Evolutionary conservation across 2,797 vertebrate species (phyloP), one percentile per base, ranked within the genome.

Genomic region (Morelia viridis): DNA sequence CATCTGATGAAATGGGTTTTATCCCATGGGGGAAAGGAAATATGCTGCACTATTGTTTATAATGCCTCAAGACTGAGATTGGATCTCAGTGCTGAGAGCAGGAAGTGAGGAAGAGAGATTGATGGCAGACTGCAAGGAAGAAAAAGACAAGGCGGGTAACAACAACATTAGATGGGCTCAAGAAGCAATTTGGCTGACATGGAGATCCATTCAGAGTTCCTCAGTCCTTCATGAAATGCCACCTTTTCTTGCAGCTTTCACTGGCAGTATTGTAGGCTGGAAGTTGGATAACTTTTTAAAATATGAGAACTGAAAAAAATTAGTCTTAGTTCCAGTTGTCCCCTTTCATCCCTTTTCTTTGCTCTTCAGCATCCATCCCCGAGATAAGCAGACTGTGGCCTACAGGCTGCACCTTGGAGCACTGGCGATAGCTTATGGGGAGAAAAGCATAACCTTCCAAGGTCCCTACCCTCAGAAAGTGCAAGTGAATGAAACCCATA

Each of bases 341-440:
- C 17, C 28, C 1, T n/a, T 8, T 41, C 31, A 15, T 64, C 7
- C 24, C 57, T 60, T 64, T 4, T 17, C 58, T 56, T 41, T 64
- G 91, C 58, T 91, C 90, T 85, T 3, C 95, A 99, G 99, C 24
- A 97, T 99, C 95, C 99, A 99, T 94, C 98, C 99, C 2, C 95
- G 98, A 35, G 98, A 99, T 96, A 99, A 99, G 95, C 97, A 98
- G 96, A 98, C 97, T 0, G 98, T 99, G 58, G 98, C 98, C 0
- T 96, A 96, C 89, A 97, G 99, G 60, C 95, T 99, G 95, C 96
- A 97, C 5, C 91, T 99, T 87, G 99, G 99, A 0, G 99, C 99
- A 17, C 97, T 97, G 87, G 98, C 98, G 2, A 96, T 99, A 91
- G 99, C 98, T 0, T 99, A 99, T 0, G 96, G 97, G 46, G 97